phyloP scores from a whole-genome alignment of 2,797 vertebrate species.

The Hippoglossus hippoglossus region DNA sequence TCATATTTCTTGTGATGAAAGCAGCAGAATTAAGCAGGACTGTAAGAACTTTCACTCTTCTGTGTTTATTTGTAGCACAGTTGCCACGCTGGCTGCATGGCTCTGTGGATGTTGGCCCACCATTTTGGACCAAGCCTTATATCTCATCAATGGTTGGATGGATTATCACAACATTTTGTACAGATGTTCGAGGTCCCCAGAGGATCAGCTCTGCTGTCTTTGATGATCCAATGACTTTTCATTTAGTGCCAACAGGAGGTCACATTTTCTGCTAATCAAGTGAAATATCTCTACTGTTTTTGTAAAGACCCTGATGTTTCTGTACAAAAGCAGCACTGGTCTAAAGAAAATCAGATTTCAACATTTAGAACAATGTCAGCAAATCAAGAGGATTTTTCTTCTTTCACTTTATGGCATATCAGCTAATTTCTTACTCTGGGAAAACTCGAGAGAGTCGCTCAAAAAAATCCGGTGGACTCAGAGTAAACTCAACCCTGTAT shows the following conservation, averaged over 20 bases:
- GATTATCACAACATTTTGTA: no score
- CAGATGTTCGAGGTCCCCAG: no score
- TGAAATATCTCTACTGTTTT: not conserved
- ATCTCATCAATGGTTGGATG: no score
- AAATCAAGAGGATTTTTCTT: conserved; percentile 44
- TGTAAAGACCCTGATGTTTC: not conserved
- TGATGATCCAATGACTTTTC: no score
- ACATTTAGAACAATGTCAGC: conserved; percentile 30
- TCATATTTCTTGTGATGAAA: conserved; percentile 17
- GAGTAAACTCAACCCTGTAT: conserved; percentile 62
- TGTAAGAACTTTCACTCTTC: not conserved
- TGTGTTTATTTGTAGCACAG: not conserved
- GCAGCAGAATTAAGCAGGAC: conserved; percentile 1
- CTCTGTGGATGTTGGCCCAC: no score
- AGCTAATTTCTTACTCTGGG: conserved; percentile 64
- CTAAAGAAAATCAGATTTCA: conserved; percentile 1
- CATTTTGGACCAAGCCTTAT: no score
- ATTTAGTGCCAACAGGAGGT: not conserved
- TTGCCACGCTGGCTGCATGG: no score
- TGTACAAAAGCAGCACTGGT: not conserved
- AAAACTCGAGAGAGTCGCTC: conserved; percentile 57
- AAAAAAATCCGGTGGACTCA: conserved; percentile 37
- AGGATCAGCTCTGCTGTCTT: no score
- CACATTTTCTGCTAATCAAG: not conserved
- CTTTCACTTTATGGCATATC: conserved; percentile 51